Evolutionary conservation across 2,888 invertebrate genomes (phyloP).

Genomic region (Cistogaster globosa): DNA sequence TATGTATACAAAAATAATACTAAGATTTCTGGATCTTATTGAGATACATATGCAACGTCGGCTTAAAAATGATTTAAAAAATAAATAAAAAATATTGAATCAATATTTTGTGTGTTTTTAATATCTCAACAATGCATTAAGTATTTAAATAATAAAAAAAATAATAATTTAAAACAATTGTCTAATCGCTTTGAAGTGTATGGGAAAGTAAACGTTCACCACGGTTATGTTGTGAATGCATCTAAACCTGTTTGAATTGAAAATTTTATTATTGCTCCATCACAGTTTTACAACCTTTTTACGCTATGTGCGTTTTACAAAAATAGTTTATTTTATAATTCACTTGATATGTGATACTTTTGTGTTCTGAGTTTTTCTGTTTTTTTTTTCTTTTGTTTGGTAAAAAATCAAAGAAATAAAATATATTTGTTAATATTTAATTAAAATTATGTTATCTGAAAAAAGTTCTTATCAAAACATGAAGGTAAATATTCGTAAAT

Average conservation of each 20-base stretch:
- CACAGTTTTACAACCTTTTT: constrained; percentile 42
- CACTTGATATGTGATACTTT: constrained; percentile 41
- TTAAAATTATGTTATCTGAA: constrained; percentile 56
- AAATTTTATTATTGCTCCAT: constrained; percentile 21
- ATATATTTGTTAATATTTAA: constrained; percentile 1
- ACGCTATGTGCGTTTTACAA: constrained; percentile 46
- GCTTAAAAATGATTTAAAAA: too few species aligned
- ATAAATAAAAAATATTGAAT: too few species aligned
- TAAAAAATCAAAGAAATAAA: background rate
- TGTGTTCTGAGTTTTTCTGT: constrained; percentile 9
- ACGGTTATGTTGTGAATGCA: constrained; percentile 62
- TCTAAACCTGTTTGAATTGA: constrained; percentile 37
- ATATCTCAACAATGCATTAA: too few species aligned
- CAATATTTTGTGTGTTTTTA: too few species aligned
- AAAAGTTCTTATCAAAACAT: constrained; percentile 67
- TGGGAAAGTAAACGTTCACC: constrained; percentile 23
- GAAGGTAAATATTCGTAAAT: constrained; percentile 57
- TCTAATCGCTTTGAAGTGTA: background rate
- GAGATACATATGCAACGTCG: too few species aligned
- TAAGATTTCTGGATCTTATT: too few species aligned
- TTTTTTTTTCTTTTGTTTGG: too few species aligned
- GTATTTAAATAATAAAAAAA: background rate
- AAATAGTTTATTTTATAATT: constrained; percentile 31
- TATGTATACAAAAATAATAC: too few species aligned
- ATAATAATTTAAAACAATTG: background rate